Base-by-base conservation (phyloP, 2,888 invertebrate genomes). In the Esperia sulphurella region DNA sequence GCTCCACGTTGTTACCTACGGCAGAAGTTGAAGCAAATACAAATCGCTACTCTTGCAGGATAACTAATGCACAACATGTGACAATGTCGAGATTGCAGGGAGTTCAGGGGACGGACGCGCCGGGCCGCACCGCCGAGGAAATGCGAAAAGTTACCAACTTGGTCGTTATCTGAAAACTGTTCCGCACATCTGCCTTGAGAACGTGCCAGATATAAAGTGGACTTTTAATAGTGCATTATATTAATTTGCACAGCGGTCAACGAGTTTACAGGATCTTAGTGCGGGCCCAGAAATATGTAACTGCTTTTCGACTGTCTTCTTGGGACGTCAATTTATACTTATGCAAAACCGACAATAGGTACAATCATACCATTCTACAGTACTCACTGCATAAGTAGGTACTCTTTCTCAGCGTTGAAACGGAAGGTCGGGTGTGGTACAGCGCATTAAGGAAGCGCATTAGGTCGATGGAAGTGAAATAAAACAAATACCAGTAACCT, bases 101-200 rank as follows among this genome's bases (percentile, higher is more conserved):
- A 21, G 21, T 21, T 21, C 21, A 21, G 21, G 21, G 3, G 21
- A 21, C 21, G 21, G 43, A 51, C 49, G 45, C 61, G 62, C 50
- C n/a, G 63, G 61, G 61, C 67, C 63, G 56, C 58, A 65, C 59
- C 63, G 52, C 51, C 62, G 68, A 68, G 76, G 76, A 84, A 85
- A 86, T 85, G 84, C 78, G 83, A 83, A 85, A 87, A 86, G 84
- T 87, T 86, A 71, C 68, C 65, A 80, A 83, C 77, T 84, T 83
- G 65, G 63, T 65, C 77, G 79, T 76, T 81, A 83, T 84, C 80
- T 78, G 72, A 64, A 72, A 75, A 71, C 72, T 71, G 71, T 65
- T 70, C 66, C 75, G 71, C 75, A 72, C 85, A 84, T 85, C 79
- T 84, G 83, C 73, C 71, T 75, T 69, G 71, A 73, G 71, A 71